Base-by-base conservation (phyloP, 2,113 vertebrate genomes). In the Xiphorhynchus elegans region DNA sequence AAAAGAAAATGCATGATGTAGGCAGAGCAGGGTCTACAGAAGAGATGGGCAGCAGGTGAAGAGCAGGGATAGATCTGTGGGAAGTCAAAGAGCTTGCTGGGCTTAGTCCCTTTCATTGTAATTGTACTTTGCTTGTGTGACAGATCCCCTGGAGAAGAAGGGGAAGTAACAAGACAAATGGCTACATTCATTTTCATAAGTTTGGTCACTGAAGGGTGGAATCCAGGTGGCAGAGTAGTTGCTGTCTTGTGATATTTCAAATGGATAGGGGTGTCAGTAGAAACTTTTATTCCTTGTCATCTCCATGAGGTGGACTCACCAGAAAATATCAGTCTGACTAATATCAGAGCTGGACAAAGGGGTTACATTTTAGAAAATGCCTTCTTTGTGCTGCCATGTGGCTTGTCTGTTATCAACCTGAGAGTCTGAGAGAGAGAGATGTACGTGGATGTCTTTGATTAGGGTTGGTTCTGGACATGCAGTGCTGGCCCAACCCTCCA, bases 221-320 rank as follows among this genome's bases (percentile, higher is more conserved):
- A 82, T 87, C 35, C 37, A 28, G 20, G 55, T 68, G 75, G 28
- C 14, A 20, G 29, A 37, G n/a, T 26, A 42, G 58, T 37, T 50
- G 17, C 56, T 85, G 18, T 39, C 12, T 39, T 37, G 77, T 39
- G 39, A 37, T 21, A 28, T 73, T 82, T 53, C 17, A 5, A 46
- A 49, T 37, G 50, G 24, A 18, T 14, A 59, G 59, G 33, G 31
- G 17, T 0, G 0, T 63, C 47, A 79, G 55, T 26, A 62, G 52
- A 40, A 88, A 66, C 82, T 85, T 81, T 80, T 37, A 35, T 33
- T 87, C 44, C 55, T 69, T 44, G 35, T n/a, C 21, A 23, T 26
- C 39, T 86, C 40, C 39, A 10, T 12, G 26, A 83, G 20, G 20
- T 15, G 16, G 9, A 53, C 31, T 81, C 47, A 42, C 21, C 86